These are phyloP conservation scores for Picathartes gymnocephalus DNA, from an alignment of 2,113 vertebrate species.

Conservation along the genomic window DNA sequence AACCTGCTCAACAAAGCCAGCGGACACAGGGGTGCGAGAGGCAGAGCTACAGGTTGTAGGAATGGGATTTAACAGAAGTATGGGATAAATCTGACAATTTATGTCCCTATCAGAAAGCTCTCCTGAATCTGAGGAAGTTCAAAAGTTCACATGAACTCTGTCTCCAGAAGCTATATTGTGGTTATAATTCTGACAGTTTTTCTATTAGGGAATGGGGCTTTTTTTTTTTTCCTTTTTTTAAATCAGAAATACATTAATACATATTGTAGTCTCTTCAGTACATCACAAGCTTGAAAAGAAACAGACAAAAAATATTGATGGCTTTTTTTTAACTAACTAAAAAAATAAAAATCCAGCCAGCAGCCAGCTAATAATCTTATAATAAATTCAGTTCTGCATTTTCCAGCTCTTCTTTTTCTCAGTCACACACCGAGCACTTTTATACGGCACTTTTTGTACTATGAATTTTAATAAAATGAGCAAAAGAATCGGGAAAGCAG, in stretches of 20 bases:
- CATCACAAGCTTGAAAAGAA: neutral
- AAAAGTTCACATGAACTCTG: neutral
- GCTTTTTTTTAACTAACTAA: neutral
- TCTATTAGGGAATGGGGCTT: neutral
- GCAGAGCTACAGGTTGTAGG: neutral
- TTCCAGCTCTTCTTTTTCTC: constrained; percentile 21
- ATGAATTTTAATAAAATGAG: constrained; percentile 60
- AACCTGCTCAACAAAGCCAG: neutral
- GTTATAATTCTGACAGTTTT: neutral
- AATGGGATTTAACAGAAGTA: neutral
- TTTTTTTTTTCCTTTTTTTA: neutral
- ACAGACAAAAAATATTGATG: neutral
- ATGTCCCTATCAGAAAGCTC: neutral
- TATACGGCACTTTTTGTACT: constrained; percentile 26
- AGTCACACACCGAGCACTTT: constrained; percentile 34
- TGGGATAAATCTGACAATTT: neutral
- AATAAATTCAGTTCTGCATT: constrained; percentile 43
- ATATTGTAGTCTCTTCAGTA: neutral
- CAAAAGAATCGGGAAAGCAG: constrained; percentile 58
- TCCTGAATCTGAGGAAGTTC: neutral
- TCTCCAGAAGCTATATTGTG: neutral
- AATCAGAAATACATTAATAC: neutral
- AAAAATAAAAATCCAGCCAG: neutral
- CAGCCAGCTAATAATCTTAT: constrained; percentile 37
- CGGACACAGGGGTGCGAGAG: accelerated